Percentiles rank a stretch among this genome's conserved stretches.
Evolutionary conservation across 1,140 invertebrate genomes (phyloP).

Genomic region (Caerostris extrusa): DNA sequence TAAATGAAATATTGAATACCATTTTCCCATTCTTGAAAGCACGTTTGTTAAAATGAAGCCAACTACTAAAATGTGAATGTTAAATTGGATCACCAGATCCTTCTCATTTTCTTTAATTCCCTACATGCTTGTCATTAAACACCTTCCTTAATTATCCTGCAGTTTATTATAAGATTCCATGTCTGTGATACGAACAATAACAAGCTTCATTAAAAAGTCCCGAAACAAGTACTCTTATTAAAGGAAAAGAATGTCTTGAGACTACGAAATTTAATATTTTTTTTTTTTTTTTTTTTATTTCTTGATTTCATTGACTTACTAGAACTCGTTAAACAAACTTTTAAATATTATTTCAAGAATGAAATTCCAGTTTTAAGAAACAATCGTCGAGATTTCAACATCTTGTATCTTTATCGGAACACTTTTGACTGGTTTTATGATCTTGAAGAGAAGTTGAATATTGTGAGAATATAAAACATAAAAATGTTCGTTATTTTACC

Average conservation of each 20-base stretch:
- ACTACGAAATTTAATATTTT: not conserved
- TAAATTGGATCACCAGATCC: not conserved
- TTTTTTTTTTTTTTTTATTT: not conserved
- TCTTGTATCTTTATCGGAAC: too few species aligned
- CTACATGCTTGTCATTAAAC: not conserved
- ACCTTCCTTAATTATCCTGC: not conserved
- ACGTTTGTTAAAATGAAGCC: not conserved
- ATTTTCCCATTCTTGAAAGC: not conserved
- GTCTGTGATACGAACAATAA: not conserved
- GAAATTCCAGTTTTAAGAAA: too few species aligned
- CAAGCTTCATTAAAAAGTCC: not conserved
- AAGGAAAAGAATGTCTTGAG: not conserved
- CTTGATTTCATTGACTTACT: not conserved
- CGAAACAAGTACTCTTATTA: not conserved
- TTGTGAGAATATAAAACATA: too few species aligned
- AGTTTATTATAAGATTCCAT: not conserved
- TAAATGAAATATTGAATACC: too few species aligned
- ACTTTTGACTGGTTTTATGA: too few species aligned
- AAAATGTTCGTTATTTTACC: too few species aligned
- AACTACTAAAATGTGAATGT: not conserved
- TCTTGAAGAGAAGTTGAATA: too few species aligned
- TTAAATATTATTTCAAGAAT: too few species aligned
- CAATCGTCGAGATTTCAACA: too few species aligned
- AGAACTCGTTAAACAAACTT: slow-evolving; percentile 14
- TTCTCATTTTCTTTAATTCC: not conserved